Base-by-base conservation (phyloP, 2,888 invertebrate species). In the Lycocerus yunnanus region DNA sequence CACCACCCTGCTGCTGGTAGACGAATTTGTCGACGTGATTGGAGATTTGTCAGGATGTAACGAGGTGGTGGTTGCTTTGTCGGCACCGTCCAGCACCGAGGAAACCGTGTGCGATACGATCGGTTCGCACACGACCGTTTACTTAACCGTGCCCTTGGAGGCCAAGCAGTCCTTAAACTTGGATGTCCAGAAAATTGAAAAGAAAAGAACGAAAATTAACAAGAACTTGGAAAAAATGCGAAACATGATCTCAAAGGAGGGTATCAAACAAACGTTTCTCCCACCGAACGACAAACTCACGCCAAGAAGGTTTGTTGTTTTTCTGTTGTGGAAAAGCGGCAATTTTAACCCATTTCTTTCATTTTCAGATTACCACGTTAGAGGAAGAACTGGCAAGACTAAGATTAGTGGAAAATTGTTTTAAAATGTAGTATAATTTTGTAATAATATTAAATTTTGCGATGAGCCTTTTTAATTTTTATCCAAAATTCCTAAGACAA, bases 171-270 rank as follows among this genome's bases (percentile, higher is more conserved):
- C 80, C 8, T 74, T 86, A 24, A 80, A 82, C 58, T 72, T 84
- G 58, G 85, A 87, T 80, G 69, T 80, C 58, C 77, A 79, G 5
- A 84, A 85, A 80, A 79, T 86, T 70, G 80, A 83, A 27, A 81
- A 78, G 78, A 87, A 85, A 73, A 83, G 82, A 75, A 80, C 78
- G 58, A 87, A 87, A 80, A 74, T 88, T 59, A 16, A 80, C 14
- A 82, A 81, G 61, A 86, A 87, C 77, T 77, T 88, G 68, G 82
- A 81, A 18, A 87, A 85, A 78, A 77, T 87, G 75, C 81, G 81
- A 58, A 81, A 81, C 63, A 83, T 84, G 79, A 82, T 84, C 10
- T 80, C 81, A 0, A 81, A 81, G 1, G 81, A 80, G 58, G 82
- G 80, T 87, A 86, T 75, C 82, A 79, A 73, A 77, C 79, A 8